Evolutionary conservation across 2,113 vertebrate species (phyloP).

Genomic region (Paradisaea rubra): DNA sequence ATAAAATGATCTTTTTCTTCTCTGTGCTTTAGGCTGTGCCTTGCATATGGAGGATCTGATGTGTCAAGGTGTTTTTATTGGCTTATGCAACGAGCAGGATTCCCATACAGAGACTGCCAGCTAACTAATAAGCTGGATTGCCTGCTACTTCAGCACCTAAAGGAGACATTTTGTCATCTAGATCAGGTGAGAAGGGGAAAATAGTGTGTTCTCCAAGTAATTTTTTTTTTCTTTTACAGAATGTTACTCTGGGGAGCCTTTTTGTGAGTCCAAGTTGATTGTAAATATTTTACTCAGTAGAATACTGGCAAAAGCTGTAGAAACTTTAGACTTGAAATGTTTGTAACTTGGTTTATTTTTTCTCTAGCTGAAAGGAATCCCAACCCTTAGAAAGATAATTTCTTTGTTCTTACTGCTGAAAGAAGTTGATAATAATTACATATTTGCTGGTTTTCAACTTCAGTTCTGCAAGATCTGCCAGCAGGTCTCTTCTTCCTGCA

Average conservation of each 20-base stretch:
- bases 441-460: neutral
- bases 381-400: neutral
- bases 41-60: slow-evolving; percentile 92
- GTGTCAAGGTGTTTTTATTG: slow-evolving; percentile 94
- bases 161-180: slow-evolving; percentile 94
- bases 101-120: slow-evolving; percentile 95
- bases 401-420: neutral
- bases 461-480: neutral
- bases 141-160: slow-evolving; percentile 90
- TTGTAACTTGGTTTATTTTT: neutral
- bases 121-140: slow-evolving; percentile 86
- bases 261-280: neutral
- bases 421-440: neutral
- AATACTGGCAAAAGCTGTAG: neutral
- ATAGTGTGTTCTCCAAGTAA: neutral
- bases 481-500: neutral
- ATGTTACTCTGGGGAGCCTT: neutral
- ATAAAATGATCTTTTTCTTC: neutral
- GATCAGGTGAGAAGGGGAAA: slow-evolving; percentile 80
- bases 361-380: neutral
- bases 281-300: neutral
- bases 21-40: slow-evolving; percentile 77
- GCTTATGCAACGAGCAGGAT: slow-evolving; percentile 94
- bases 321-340: neutral
- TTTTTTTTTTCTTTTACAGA: neutral